A percentile compares a stretch with the other conserved stretches of the same genome.
phyloP scores from a whole-genome alignment of 2,797 vertebrate genomes.

The Melanotaenia parkinsoni region DNA sequence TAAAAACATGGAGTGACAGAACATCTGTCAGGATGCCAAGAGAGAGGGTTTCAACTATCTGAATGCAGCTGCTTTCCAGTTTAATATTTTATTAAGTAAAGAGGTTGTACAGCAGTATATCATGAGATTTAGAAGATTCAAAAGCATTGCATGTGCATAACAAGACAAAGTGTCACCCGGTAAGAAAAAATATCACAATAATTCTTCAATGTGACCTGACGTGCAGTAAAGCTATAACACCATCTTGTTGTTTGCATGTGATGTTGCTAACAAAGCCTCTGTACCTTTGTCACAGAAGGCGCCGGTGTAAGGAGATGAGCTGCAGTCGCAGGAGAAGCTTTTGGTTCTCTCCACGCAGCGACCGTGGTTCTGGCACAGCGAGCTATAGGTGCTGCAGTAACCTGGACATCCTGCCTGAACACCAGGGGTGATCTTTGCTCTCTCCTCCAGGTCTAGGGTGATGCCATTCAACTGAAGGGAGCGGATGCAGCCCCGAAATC shows the following conservation, averaged over 20 bases:
- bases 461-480: constrained; percentile 90
- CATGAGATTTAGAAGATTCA: background rate
- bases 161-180: background rate
- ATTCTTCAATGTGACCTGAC: background rate
- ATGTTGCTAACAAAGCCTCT: background rate
- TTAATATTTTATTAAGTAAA: too few relatives aligned
- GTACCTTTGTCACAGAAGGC: constrained; percentile 91
- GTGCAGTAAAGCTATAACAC: background rate
- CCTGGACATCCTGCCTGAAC: constrained; percentile 92
- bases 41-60: background rate
- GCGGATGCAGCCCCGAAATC: constrained; percentile 92
- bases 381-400: constrained; percentile 93
- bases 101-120: background rate
- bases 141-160: background rate
- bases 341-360: constrained; percentile 86
- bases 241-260: background rate
- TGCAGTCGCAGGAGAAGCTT: constrained; percentile 91
- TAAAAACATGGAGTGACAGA: background rate
- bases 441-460: constrained; percentile 89
- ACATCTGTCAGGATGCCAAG: constrained; percentile 1
- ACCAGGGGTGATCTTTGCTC: constrained; percentile 91
- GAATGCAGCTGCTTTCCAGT: too few relatives aligned
- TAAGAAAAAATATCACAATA: too few relatives aligned
- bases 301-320: constrained; percentile 85
- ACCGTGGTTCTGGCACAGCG: constrained; percentile 88